Conservation (phyloP, 2,113 vertebrate genomes). For the Addax nasomaculatus region DNA sequence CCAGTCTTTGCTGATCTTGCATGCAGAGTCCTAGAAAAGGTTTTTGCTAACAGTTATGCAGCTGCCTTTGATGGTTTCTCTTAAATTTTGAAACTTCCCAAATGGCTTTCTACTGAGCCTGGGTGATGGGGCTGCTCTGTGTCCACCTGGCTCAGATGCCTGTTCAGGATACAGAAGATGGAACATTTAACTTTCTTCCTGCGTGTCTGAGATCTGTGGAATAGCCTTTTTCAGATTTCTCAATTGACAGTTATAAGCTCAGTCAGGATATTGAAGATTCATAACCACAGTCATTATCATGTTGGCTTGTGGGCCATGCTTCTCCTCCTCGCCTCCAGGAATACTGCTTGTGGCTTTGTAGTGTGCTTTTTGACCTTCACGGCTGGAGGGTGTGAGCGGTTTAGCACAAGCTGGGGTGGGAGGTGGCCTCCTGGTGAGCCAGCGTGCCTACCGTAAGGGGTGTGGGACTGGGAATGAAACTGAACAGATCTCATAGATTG, state of each 20-base stretch:
- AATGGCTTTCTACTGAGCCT: background rate
- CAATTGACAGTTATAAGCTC: background rate
- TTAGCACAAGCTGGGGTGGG: background rate
- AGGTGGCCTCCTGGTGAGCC: background rate
- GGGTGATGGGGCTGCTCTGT: conserved; percentile 10
- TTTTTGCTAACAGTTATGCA: background rate
- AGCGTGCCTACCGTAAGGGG: background rate
- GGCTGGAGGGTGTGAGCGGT: background rate
- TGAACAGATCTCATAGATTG: background rate
- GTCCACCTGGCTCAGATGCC: conserved; percentile 39
- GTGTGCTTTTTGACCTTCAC: background rate
- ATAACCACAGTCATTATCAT: background rate
- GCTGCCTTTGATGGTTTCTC: too few species aligned
- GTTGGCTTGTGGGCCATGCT: background rate
- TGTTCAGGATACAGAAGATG: background rate
- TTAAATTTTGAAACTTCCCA: too few species aligned
- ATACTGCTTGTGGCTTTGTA: fast-evolving
- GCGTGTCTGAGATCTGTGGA: background rate
- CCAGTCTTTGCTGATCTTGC: background rate
- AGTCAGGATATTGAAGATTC: fast-evolving
- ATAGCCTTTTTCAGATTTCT: background rate
- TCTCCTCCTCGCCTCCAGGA: background rate
- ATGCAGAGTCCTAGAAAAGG: background rate
- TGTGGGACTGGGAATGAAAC: background rate
- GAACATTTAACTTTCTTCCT: conserved; percentile 20